These are phyloP conservation scores for Clarias macrocephalus DNA, from an alignment of 2,113 vertebrate genomes.

Conservation along the genomic window DNA sequence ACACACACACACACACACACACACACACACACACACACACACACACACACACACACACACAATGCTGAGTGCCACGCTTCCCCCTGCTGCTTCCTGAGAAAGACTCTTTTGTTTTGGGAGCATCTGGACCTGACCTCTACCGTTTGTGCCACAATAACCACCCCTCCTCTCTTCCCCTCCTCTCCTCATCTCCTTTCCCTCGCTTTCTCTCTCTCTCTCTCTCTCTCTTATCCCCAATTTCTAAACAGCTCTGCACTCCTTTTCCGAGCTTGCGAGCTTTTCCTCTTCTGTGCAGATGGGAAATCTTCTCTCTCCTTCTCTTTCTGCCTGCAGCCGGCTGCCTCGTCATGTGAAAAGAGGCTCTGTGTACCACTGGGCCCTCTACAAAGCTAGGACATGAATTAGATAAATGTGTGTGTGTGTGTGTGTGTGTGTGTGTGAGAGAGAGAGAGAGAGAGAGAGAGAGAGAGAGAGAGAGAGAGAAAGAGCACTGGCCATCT, in stretches of 20 bases:
- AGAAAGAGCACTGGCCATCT: conserved; percentile 46
- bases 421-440: conserved; percentile 46
- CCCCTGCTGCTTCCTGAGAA: conserved; percentile 75
- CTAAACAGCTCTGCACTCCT: conserved; percentile 1
- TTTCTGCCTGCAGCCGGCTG: conserved; percentile 48
- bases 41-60: conserved; percentile 61
- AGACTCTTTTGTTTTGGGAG: conserved; percentile 81
- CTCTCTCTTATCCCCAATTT: background rate
- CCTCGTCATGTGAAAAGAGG: conserved; percentile 50
- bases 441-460: conserved; percentile 2
- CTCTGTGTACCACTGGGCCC: conserved; percentile 69
- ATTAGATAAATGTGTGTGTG: conserved; percentile 63
- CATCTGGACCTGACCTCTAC: conserved; percentile 80
- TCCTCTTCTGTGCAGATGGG: conserved; percentile 64
- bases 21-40: conserved; percentile 48
- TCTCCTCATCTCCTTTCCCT: conserved; percentile 34
- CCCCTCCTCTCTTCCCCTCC: conserved; percentile 59
- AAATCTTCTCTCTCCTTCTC: conserved; percentile 31
- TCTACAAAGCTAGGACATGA: conserved; percentile 72
- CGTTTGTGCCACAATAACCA: conserved; percentile 62
- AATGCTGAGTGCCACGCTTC: conserved; percentile 79
- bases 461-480: conserved; percentile 22
- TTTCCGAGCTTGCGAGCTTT: conserved; percentile 60
- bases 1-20: conserved; percentile 65
- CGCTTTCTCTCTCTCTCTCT: background rate